Conservation (phyloP, 2,797 vertebrate genomes). For the Galaxias olidus region DNA sequence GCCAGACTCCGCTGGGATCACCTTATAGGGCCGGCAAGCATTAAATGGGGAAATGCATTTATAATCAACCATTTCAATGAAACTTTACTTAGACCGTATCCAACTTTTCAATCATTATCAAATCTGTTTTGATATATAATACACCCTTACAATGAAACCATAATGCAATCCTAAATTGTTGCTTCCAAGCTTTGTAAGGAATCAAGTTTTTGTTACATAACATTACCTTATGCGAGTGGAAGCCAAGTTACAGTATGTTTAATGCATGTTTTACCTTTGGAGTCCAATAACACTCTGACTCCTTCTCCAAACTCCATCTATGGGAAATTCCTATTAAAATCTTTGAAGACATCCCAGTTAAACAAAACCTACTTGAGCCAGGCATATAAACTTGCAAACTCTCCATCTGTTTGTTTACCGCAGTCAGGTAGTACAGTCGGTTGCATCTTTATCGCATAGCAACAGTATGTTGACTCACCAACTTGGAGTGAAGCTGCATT, state of each 20-base stretch:
- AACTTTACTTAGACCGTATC: constrained; percentile 12
- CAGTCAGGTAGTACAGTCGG: no score
- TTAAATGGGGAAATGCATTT: constrained; percentile 9
- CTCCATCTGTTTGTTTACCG: no score
- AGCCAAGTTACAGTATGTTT: neutral
- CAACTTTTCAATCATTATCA: constrained; percentile 2
- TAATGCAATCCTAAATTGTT: no score
- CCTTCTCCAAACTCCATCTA: no score
- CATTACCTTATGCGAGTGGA: neutral
- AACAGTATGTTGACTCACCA: constrained; percentile 12
- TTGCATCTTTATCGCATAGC: constrained; percentile 22
- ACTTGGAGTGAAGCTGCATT: neutral
- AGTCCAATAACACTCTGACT: no score
- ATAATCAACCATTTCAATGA: constrained; percentile 13
- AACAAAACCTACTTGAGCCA: no score
- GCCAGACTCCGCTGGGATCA: constrained; percentile 24
- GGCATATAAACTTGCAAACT: no score
- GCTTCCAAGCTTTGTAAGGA: no score
- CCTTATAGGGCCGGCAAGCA: constrained; percentile 35
- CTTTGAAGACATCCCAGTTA: no score
- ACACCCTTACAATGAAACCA: neutral
- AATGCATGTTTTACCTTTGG: no score
- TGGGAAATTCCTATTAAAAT: no score
- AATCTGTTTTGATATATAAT: neutral
- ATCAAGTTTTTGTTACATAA: no score